phyloP scores from a whole-genome alignment of 2,888 invertebrate species.

The Athrips mouffetella region DNA sequence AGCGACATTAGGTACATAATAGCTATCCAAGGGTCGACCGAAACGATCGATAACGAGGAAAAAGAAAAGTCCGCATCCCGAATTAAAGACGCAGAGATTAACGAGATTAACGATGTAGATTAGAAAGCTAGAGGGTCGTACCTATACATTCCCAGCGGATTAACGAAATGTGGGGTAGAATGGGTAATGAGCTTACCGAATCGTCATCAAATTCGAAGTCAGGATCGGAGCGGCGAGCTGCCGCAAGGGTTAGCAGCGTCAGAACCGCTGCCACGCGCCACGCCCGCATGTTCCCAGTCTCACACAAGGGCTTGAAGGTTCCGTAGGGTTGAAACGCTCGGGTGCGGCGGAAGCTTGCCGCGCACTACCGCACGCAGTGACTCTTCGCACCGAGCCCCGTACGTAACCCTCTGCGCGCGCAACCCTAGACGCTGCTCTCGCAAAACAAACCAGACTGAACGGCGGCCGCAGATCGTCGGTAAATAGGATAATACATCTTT shows the following conservation, averaged over 20 bases:
- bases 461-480: constrained; percentile 7
- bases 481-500: constrained; percentile 1
- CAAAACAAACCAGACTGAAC: constrained; percentile 10
- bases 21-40: neutral
- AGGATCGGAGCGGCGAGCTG: constrained; percentile 46
- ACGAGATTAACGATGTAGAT: constrained; percentile 2
- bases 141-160: neutral
- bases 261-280: constrained; percentile 13
- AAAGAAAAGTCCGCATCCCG: neutral
- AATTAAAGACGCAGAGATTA: constrained; percentile 8
- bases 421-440: neutral
- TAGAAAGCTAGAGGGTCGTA: neutral
- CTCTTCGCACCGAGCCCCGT: constrained; percentile 21
- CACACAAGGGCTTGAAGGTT: neutral
- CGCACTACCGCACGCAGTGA: constrained; percentile 28
- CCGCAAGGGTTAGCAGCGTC: constrained; percentile 32
- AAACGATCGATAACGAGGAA: constrained; percentile 1
- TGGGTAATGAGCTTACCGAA: constrained; percentile 42
- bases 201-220: constrained; percentile 73
- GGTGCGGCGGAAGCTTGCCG: constrained; percentile 20
- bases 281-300: constrained; percentile 14
- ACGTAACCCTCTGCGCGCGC: constrained; percentile 11
- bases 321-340: neutral
- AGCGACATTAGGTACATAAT: neutral
- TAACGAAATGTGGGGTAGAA: no score